Evolutionary conservation across 2,888 invertebrate genomes (phyloP), one percentile per base, ranked within the genome.

Genomic region (Pheosia gnoma): DNA sequence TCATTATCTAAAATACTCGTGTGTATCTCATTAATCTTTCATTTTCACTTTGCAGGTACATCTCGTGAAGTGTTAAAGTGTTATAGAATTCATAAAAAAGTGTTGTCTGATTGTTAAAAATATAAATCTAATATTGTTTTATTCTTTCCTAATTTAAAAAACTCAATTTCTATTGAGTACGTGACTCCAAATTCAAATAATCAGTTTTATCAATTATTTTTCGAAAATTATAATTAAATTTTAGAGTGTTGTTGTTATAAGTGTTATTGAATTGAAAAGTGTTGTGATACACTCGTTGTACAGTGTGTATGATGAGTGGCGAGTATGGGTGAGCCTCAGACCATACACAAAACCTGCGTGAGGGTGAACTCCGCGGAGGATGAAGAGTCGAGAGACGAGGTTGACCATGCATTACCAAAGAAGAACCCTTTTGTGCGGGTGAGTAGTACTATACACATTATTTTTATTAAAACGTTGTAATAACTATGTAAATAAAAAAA

Each of bases 341-440:
- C 81, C 63, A 84, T 91, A 70, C 91, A 93, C 71, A 92, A 90
- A 79, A 93, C 93, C 80, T 90, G 91, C 82, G 91, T 93, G 73
- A 78, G 90, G 81, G 93, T 93, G 64, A 90, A 87, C 81, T 91
- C 92, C 3, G 91, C 87, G 3, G 92, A 91, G 47, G 90, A 90
- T 69, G 90, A 91, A 4, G 91, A 92, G 74, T 84, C 90, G n/a
- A 79, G 88, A 58, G 92, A 92, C 60, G 91, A 91, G 73, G 91
- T 93, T 9, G 93, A 93, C 76, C 83, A 86, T 77, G 89, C 88
- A 0, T 76, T 93, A 71, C 91, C 93, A 43, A 89, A 90, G 86
- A 90, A 87, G 76, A 88, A 93, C 74, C 84, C 93, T 65, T 93
- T 93, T 71, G 88, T 92, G 10, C 84, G 93, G 87, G 93, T 93